Evolutionary conservation across 2,113 vertebrate species (phyloP).

Genomic region (Saccopteryx bilineata): DNA sequence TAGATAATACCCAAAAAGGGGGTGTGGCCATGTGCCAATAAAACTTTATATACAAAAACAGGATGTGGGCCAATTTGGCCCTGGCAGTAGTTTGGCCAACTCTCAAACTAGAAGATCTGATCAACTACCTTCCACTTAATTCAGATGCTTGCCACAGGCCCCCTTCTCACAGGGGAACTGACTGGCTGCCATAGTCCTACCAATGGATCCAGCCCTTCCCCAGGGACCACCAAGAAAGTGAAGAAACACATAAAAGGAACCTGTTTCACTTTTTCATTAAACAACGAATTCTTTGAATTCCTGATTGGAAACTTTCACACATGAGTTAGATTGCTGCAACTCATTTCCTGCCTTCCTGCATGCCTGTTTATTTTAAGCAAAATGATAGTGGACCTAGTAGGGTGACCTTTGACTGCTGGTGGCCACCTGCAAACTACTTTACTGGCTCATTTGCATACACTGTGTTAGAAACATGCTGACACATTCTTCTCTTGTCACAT

Average conservation of each 20-base stretch:
- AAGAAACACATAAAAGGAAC: constrained; percentile 19
- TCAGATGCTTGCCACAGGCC: neutral
- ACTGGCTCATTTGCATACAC: constrained; percentile 23
- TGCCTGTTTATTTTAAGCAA: constrained; percentile 53
- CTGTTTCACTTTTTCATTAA: constrained; percentile 54
- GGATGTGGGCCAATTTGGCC: neutral
- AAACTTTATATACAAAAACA: constrained; percentile 72
- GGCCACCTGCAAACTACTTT: neutral
- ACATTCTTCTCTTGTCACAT: neutral
- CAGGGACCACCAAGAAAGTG: neutral
- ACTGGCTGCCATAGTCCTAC: neutral
- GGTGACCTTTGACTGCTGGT: constrained; percentile 61
- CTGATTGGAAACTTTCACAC: constrained; percentile 73
- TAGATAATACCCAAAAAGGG: neutral
- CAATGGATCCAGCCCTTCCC: neutral
- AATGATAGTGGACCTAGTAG: neutral
- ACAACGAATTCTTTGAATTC: constrained; percentile 64
- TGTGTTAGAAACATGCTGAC: neutral
- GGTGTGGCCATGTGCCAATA: neutral
- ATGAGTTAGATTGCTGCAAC: constrained; percentile 7
- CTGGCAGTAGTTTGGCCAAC: neutral
- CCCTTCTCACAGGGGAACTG: neutral
- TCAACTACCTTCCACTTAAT: neutral
- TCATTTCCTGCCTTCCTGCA: constrained; percentile 64
- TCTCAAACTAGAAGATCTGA: neutral